Percentiles rank a stretch among this genome's conserved stretches.
Conservation (phyloP, 2,888 invertebrate genomes). For the Sycophila texana region DNA sequence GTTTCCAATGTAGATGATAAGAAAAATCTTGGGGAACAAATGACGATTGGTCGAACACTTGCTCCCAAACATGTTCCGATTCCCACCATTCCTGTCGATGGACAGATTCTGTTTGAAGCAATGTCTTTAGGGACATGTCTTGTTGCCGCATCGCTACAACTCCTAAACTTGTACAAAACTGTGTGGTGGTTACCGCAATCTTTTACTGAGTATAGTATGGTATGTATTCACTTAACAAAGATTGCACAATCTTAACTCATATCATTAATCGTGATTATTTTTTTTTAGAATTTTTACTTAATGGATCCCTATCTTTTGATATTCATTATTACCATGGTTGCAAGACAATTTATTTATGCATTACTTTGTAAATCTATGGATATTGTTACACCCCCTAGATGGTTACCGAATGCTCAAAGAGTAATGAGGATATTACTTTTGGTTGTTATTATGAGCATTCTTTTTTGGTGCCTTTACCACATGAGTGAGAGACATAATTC, state of each 20-base stretch:
- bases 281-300: conserved; percentile 93
- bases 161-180: conserved; percentile 95
- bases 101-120: conserved; percentile 89
- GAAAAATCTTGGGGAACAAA: conserved; percentile 62
- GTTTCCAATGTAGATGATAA: conserved; percentile 65
- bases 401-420: conserved; percentile 70
- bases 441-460: conserved; percentile 79
- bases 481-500: conserved; percentile 86
- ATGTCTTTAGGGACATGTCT: conserved; percentile 89
- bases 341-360: conserved; percentile 86
- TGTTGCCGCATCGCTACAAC: conserved; percentile 90
- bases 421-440: conserved; percentile 79
- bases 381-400: conserved; percentile 75
- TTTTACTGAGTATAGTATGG: conserved; percentile 91
- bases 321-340: conserved; percentile 88
- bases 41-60: conserved; percentile 73
- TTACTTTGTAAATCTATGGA: conserved; percentile 78
- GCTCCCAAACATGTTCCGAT: conserved; percentile 89
- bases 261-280: conserved; percentile 34
- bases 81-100: conserved; percentile 86
- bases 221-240: conserved; percentile 74
- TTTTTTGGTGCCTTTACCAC: conserved; percentile 84
- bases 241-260: too few relatives aligned
- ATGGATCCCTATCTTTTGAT: conserved; percentile 92
- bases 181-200: conserved; percentile 99